These are phyloP conservation scores for Siderastrea siderea DNA, from an alignment of 92 coral and sea anemone species.

Conservation along the genomic window DNA sequence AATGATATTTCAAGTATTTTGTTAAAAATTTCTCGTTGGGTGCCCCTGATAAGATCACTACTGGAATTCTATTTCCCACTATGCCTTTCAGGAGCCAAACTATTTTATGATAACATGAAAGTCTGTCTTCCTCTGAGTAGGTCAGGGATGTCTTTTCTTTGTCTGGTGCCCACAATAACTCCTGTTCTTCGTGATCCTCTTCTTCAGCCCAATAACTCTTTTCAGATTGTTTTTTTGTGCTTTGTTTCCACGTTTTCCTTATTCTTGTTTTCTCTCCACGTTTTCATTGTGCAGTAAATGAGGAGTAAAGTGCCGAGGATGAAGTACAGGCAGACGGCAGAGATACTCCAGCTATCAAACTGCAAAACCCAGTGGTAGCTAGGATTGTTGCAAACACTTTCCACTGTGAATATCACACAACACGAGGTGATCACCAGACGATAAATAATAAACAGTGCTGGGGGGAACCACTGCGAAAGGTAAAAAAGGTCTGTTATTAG, in stretches of 20 bases:
- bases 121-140: background rate
- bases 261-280: background rate
- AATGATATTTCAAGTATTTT: no score
- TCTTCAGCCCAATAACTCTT: background rate
- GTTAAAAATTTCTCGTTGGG: no score
- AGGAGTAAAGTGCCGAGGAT: constrained; percentile 7
- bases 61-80: constrained; percentile 5
- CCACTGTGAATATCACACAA: constrained; percentile 24
- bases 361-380: constrained; percentile 31
- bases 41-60: background rate
- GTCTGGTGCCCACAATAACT: constrained; percentile 4
- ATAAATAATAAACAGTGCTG: constrained; percentile 21
- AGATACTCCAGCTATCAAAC: constrained; percentile 23
- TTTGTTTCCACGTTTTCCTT: background rate
- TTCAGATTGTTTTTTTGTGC: background rate
- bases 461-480: constrained; percentile 54
- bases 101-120: constrained; percentile 24
- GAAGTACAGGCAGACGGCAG: constrained; percentile 12
- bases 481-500: background rate
- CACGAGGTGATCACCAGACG: constrained; percentile 46
- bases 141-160: background rate
- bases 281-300: constrained; percentile 1
- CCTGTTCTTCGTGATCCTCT: background rate
- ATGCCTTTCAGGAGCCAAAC: constrained; percentile 25
- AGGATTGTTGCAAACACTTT: background rate